Evolutionary conservation across 1,140 invertebrate genomes (phyloP).

Genomic region (Amyelois transitella): DNA sequence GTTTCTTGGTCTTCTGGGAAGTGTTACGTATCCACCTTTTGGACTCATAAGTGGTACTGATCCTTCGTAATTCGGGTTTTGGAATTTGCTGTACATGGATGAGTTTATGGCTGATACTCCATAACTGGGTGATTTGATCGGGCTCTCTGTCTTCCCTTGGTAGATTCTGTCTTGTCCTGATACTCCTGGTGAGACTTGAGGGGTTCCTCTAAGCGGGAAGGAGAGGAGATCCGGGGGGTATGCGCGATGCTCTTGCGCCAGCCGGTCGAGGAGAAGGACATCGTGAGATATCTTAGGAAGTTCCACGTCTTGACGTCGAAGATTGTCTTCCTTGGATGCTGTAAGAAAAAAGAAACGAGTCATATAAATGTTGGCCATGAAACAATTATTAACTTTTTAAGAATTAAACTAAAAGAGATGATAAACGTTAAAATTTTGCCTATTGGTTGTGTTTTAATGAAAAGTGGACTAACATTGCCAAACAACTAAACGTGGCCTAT

Average conservation of each 20-base stretch:
- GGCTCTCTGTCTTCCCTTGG: conserved; percentile 51
- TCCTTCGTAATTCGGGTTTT: conserved; percentile 77
- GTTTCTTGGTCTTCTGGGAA: conserved; percentile 85
- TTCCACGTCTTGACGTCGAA: conserved; percentile 71
- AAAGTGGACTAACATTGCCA: too few relatives aligned
- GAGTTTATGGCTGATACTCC: conserved; percentile 72
- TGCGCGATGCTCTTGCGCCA: conserved; percentile 68
- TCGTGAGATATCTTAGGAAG: conserved; percentile 60
- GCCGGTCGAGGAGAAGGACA: conserved; percentile 53
- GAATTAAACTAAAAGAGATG: too few relatives aligned
- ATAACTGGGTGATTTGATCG: conserved; percentile 73
- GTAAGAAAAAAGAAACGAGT: conserved; percentile 9
- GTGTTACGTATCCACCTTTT: conserved; percentile 85
- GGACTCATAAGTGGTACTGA: conserved; percentile 74
- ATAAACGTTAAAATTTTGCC: too few relatives aligned
- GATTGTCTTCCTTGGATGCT: conserved; percentile 76
- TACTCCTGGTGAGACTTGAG: conserved; percentile 79
- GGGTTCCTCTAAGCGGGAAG: conserved; percentile 77
- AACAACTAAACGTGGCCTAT: too few relatives aligned
- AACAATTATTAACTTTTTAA: background rate
- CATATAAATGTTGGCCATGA: background rate
- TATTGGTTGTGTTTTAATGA: too few relatives aligned
- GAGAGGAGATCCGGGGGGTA: conserved; percentile 89
- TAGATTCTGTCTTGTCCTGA: conserved; percentile 72
- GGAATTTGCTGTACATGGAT: conserved; percentile 79